Conservation (phyloP, 1,140 invertebrate species). For the Dryas iulia region DNA sequence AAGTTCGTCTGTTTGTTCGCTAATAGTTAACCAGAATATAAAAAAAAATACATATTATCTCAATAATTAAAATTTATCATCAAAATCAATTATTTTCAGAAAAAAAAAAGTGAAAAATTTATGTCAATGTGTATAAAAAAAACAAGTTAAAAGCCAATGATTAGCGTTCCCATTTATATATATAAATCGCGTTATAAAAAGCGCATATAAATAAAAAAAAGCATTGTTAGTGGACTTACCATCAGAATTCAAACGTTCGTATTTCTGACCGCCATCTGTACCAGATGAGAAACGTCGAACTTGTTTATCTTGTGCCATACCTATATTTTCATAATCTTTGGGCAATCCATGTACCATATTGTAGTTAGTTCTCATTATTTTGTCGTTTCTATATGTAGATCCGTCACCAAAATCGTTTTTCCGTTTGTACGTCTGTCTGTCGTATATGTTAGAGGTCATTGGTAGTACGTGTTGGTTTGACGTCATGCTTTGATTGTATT, state of each 20-base stretch:
- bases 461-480: slow-evolving; percentile 60
- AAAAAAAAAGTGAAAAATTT: neutral
- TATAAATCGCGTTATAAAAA: no score
- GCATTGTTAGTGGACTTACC: neutral
- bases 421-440: slow-evolving; percentile 63
- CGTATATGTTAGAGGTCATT: slow-evolving; percentile 61
- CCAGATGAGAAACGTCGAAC: slow-evolving; percentile 45
- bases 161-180: slow-evolving; percentile 38
- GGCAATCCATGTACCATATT: slow-evolving; percentile 55
- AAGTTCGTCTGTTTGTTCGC: neutral
- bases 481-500: slow-evolving; percentile 63
- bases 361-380: slow-evolving; percentile 71
- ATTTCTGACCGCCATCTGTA: neutral
- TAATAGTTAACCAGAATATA: neutral
- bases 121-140: slow-evolving; percentile 15
- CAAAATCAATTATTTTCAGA: neutral
- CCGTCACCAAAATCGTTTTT: slow-evolving; percentile 70
- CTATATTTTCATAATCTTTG: slow-evolving; percentile 58
- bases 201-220: slow-evolving; percentile 46
- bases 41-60: no score
- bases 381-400: slow-evolving; percentile 60
- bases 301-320: slow-evolving; percentile 49
- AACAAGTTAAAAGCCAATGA: slow-evolving; percentile 34
- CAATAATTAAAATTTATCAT: neutral
- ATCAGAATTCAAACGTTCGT: neutral